Percentiles rank a stretch among this genome's conserved stretches.
These are phyloP conservation scores for Sitophilus oryzae DNA, from an alignment of 1,140 invertebrate genomes.

Conservation along the genomic window DNA sequence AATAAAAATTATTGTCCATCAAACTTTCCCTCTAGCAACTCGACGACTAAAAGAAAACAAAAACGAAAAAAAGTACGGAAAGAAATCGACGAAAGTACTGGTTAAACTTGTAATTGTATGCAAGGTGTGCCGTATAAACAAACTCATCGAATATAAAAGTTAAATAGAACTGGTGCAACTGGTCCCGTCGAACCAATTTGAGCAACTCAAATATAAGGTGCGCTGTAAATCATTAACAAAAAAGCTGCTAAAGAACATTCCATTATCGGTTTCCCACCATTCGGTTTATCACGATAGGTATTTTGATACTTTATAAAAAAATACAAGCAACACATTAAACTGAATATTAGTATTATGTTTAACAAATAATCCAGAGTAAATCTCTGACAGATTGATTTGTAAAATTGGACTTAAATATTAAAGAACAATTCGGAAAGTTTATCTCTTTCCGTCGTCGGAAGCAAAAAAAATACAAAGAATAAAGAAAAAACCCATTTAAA, in stretches of 20 bases:
- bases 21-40: neutral
- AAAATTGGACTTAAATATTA: no score
- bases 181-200: slow-evolving; percentile 37
- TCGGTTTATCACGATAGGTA: neutral
- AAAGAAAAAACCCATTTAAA: no score
- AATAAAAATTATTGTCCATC: no score
- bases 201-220: slow-evolving; percentile 48
- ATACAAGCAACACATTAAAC: no score
- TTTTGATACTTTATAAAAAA: no score
- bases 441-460: no score
- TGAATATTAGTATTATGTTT: no score
- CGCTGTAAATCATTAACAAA: slow-evolving; percentile 46
- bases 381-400: no score
- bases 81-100: slow-evolving; percentile 21
- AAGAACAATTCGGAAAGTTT: no score
- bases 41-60: neutral
- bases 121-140: slow-evolving; percentile 62
- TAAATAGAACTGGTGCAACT: slow-evolving; percentile 40
- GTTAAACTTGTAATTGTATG: slow-evolving; percentile 53
- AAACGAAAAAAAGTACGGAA: slow-evolving; percentile 21
- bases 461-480: no score
- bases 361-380: no score
- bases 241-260: slow-evolving; percentile 41
- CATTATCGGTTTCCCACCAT: slow-evolving; percentile 4
- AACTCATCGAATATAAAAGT: slow-evolving; percentile 49